phyloP scores from a whole-genome alignment of 2,888 invertebrate genomes.

The Cloeon dipterum region DNA sequence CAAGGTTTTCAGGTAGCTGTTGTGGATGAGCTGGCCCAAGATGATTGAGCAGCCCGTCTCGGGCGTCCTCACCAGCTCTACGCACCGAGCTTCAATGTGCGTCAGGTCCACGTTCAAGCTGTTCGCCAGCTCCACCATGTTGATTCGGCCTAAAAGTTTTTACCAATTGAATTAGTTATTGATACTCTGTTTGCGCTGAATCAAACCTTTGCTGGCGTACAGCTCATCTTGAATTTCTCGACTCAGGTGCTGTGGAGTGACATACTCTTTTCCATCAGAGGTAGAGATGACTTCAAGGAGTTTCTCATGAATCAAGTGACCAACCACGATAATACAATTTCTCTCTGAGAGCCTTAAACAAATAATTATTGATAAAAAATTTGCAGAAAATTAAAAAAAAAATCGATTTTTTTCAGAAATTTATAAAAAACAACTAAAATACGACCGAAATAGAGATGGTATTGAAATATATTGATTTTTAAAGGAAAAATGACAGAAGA shows the following conservation, averaged over 20 bases:
- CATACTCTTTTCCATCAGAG: slow-evolving; percentile 90
- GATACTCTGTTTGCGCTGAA: not conserved
- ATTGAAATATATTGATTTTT: not conserved
- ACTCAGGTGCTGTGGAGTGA: slow-evolving; percentile 73
- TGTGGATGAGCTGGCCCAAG: slow-evolving; percentile 76
- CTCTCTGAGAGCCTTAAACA: slow-evolving; percentile 70
- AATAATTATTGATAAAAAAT: too few species aligned
- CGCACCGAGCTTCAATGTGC: slow-evolving; percentile 42
- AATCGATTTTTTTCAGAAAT: not conserved
- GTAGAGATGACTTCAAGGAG: slow-evolving; percentile 83
- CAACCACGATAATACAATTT: slow-evolving; percentile 91
- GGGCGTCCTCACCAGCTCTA: slow-evolving; percentile 40
- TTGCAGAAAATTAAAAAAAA: not conserved
- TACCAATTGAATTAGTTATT: not conserved
- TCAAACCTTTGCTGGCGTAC: slow-evolving; percentile 44
- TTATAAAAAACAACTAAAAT: not conserved
- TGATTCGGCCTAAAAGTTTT: slow-evolving; percentile 46
- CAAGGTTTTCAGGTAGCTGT: slow-evolving; percentile 55
- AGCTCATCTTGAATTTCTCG: slow-evolving; percentile 85
- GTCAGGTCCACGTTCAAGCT: slow-evolving; percentile 71
- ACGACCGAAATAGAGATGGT: not conserved
- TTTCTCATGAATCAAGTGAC: slow-evolving; percentile 59
- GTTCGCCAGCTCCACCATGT: slow-evolving; percentile 71
- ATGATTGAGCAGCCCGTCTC: slow-evolving; percentile 51
- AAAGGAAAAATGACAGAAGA: too few species aligned